Conservation (phyloP, 2,113 vertebrate genomes). For the Proteles cristata region DNA sequence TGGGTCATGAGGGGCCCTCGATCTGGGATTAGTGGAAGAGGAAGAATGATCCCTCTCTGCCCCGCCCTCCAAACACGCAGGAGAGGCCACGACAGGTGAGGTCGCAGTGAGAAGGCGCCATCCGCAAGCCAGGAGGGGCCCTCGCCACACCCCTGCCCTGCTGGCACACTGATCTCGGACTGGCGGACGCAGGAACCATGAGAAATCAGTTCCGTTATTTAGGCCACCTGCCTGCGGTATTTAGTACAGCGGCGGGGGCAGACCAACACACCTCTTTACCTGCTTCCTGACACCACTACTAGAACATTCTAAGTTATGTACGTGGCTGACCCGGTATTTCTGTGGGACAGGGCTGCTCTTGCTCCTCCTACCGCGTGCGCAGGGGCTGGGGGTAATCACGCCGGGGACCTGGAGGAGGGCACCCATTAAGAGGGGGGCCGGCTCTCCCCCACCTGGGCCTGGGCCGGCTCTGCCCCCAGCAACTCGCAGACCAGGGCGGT, state of each 20-base stretch:
- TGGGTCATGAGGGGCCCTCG: not conserved
- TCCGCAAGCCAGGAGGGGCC: not conserved
- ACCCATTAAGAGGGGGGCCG: conserved; percentile 52
- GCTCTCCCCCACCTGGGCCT: conserved; percentile 23
- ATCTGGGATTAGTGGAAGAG: not conserved
- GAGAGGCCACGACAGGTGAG: not conserved
- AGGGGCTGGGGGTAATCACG: not conserved
- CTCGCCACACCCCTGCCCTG: not conserved
- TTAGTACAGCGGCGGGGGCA: not conserved
- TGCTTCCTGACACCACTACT: not conserved
- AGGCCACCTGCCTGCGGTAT: not conserved
- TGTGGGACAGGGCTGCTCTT: not conserved
- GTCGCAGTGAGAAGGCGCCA: not conserved
- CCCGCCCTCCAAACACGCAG: no score
- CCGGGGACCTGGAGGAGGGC: not conserved
- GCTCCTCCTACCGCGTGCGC: not conserved
- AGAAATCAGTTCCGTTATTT: not conserved
- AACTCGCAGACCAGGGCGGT: not conserved
- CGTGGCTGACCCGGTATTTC: not conserved
- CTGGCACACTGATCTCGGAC: not conserved
- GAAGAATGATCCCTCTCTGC: not conserved
- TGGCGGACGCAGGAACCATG: not conserved
- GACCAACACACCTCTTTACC: not conserved
- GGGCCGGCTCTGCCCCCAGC: not conserved
- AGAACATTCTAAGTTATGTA: not conserved